Conservation (phyloP, 2,113 vertebrate species). For the Nyctibius bracteatus region DNA sequence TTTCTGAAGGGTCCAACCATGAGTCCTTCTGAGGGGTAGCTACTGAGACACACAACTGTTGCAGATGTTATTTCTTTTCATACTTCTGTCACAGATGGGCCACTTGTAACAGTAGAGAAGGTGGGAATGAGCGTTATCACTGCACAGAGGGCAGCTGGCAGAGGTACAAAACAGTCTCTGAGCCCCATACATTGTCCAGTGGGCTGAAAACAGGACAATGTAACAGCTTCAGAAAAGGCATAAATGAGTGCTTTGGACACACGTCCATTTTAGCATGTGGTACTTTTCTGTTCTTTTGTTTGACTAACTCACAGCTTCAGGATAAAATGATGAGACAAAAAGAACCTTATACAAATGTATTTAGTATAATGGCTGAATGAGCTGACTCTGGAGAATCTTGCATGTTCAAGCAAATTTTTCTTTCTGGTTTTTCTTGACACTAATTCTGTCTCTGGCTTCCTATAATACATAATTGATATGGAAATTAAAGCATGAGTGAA, state of each 20-base stretch:
- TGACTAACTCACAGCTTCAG: slow-evolving; percentile 23
- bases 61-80: not conserved
- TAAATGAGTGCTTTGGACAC: not conserved
- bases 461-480: slow-evolving; percentile 40
- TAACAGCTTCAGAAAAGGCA: not conserved
- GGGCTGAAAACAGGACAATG: not conserved
- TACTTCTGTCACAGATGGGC: not conserved
- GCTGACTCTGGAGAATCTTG: slow-evolving; percentile 46
- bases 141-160: not conserved
- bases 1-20: not conserved
- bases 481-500: slow-evolving; percentile 52
- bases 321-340: slow-evolving; percentile 20
- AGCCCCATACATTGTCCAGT: not conserved
- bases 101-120: not conserved
- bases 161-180: not conserved
- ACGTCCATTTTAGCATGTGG: not conserved
- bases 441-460: slow-evolving; percentile 54
- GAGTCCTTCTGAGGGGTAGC: not conserved
- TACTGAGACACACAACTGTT: not conserved
- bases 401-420: not conserved
- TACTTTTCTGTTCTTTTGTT: not conserved
- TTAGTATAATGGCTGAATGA: slow-evolving; percentile 34
- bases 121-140: rapidly evolving
- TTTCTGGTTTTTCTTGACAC: slow-evolving; percentile 27
- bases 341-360: slow-evolving; percentile 13